phyloP scores from a whole-genome alignment of 2,113 vertebrate genomes.

The Neolamprologus variostigma region DNA sequence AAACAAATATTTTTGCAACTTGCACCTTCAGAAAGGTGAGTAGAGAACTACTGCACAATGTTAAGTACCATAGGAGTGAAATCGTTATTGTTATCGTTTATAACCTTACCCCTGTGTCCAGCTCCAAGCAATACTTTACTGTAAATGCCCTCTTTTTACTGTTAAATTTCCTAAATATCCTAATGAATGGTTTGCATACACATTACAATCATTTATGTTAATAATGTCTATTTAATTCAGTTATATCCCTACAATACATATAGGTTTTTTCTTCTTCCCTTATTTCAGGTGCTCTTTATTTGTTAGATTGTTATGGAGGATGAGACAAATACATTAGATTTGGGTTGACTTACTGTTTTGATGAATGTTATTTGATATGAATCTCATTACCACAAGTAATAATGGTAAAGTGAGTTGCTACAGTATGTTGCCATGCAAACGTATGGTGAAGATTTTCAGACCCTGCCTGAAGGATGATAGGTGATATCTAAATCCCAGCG shows the following conservation, averaged over 20 bases:
- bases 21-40: conserved; percentile 60
- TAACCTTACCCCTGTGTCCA: neutral
- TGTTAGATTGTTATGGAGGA: neutral
- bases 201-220: neutral
- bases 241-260: neutral
- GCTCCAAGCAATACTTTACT: neutral
- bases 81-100: neutral
- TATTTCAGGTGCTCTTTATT: neutral
- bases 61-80: neutral
- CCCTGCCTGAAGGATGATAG: conserved; percentile 6
- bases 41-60: neutral
- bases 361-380: neutral
- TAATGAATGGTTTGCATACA: neutral
- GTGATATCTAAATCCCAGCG: conserved; percentile 19
- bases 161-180: neutral
- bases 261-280: neutral
- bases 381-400: neutral
- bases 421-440: conserved; percentile 12
- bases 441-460: neutral
- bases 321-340: neutral
- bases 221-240: neutral
- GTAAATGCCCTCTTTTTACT: neutral
- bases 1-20: conserved; percentile 78
- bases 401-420: neutral
- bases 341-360: neutral